phyloP scores from a whole-genome alignment of 2,888 invertebrate genomes.

The Rhyacophila evoluta region DNA sequence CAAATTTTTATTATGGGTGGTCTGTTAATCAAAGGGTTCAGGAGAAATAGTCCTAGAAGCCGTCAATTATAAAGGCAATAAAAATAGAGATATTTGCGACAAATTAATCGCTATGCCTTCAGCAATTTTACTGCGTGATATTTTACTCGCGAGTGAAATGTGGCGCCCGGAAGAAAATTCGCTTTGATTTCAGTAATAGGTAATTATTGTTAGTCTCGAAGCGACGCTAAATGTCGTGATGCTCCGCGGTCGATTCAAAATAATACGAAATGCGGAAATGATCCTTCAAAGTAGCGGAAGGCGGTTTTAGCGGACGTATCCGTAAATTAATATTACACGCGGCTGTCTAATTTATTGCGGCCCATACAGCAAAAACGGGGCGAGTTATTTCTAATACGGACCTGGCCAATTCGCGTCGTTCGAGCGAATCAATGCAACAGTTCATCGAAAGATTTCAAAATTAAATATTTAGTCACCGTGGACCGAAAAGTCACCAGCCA shows the following conservation, averaged over 20 bases:
- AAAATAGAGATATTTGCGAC: too few relatives aligned
- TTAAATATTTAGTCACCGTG: too few relatives aligned
- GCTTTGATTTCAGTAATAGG: not conserved
- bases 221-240: not conserved
- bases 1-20: too few relatives aligned
- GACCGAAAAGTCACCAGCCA: too few relatives aligned
- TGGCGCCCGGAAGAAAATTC: not conserved
- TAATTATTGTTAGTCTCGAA: not conserved
- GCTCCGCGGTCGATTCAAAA: constrained; percentile 33
- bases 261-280: constrained; percentile 61
- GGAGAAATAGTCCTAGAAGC: too few relatives aligned
- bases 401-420: not conserved
- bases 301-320: constrained; percentile 58
- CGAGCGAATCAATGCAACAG: not conserved
- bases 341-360: constrained; percentile 71
- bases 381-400: constrained; percentile 39
- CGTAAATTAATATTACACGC: constrained; percentile 71
- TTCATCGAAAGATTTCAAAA: too few relatives aligned
- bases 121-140: too few relatives aligned
- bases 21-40: too few relatives aligned
- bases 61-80: too few relatives aligned
- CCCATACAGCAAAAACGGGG: constrained; percentile 59
- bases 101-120: too few relatives aligned
- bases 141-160: not conserved
- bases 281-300: constrained; percentile 59